Percentiles rank a stretch among this genome's conserved stretches.
These are phyloP conservation scores for Colistium nudipinnis DNA, from an alignment of 2,113 vertebrate species.

Conservation along the genomic window DNA sequence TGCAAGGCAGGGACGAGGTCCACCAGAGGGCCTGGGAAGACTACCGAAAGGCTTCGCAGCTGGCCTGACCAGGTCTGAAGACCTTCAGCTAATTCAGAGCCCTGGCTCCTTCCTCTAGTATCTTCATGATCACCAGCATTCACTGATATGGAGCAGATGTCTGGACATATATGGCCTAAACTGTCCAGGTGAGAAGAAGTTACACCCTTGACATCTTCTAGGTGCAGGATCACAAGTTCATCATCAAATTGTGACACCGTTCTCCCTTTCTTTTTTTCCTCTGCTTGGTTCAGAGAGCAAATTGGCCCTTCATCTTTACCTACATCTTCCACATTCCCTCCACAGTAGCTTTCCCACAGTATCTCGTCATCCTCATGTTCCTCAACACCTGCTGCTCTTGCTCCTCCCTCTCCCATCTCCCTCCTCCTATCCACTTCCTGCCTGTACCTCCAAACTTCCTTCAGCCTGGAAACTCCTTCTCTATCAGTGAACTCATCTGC, in stretches of 20 bases:
- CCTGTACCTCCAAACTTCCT: slow-evolving; percentile 61
- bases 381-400: not conserved
- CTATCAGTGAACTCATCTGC: slow-evolving; percentile 57
- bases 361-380: slow-evolving; percentile 30
- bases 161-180: slow-evolving; percentile 69
- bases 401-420: slow-evolving; percentile 11
- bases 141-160: slow-evolving; percentile 68
- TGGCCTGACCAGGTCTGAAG: slow-evolving; percentile 68
- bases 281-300: slow-evolving; percentile 9
- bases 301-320: not conserved
- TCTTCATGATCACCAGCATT: slow-evolving; percentile 40
- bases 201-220: slow-evolving; percentile 68
- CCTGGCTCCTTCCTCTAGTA: slow-evolving; percentile 12
- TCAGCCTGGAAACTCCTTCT: slow-evolving; percentile 60
- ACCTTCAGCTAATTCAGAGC: slow-evolving; percentile 46
- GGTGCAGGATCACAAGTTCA: slow-evolving; percentile 48
- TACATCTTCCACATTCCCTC: slow-evolving; percentile 34
- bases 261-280: not conserved
- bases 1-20: slow-evolving; percentile 65
- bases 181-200: slow-evolving; percentile 62
- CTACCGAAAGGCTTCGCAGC: slow-evolving; percentile 69
- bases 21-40: slow-evolving; percentile 57
- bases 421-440: not conserved
- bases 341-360: slow-evolving; percentile 18
- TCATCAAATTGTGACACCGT: slow-evolving; percentile 23